Conservation (phyloP, 2,113 vertebrate species). For the Pterocles burchelli region DNA sequence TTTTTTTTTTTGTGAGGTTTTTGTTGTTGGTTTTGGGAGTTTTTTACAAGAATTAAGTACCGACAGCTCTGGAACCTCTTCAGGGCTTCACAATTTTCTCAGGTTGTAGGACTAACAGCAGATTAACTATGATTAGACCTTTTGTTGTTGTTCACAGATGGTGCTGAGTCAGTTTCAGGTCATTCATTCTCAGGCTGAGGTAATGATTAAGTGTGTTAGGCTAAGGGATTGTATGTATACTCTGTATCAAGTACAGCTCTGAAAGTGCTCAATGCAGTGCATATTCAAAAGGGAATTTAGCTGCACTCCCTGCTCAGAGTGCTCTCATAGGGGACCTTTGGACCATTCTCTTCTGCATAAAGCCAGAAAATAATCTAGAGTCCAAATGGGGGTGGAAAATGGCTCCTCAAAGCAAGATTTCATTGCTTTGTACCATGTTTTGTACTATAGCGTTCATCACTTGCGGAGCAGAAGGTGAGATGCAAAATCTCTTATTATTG, state of each 20-base stretch:
- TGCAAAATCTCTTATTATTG: neutral
- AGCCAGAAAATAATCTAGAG: neutral
- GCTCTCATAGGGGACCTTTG: constrained; percentile 10
- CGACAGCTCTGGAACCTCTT: neutral
- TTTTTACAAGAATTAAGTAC: neutral
- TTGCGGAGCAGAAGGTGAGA: constrained; percentile 13
- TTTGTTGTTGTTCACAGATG: neutral
- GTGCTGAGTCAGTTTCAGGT: neutral
- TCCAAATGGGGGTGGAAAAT: neutral
- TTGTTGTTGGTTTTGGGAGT: neutral
- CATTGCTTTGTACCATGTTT: neutral
- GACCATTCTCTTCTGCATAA: neutral
- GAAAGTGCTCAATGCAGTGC: neutral
- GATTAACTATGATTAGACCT: neutral
- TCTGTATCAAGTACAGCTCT: neutral
- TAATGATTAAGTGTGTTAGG: accelerated
- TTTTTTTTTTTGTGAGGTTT: neutral
- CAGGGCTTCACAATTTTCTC: neutral
- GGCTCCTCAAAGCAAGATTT: neutral
- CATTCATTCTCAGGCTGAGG: neutral
- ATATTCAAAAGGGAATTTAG: neutral
- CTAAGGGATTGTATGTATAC: neutral
- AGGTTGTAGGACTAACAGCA: neutral
- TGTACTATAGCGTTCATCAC: neutral
- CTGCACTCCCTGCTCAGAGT: neutral